Evolutionary conservation across 2,797 vertebrate genomes (phyloP).

Genomic region (Chrosomus eos): DNA sequence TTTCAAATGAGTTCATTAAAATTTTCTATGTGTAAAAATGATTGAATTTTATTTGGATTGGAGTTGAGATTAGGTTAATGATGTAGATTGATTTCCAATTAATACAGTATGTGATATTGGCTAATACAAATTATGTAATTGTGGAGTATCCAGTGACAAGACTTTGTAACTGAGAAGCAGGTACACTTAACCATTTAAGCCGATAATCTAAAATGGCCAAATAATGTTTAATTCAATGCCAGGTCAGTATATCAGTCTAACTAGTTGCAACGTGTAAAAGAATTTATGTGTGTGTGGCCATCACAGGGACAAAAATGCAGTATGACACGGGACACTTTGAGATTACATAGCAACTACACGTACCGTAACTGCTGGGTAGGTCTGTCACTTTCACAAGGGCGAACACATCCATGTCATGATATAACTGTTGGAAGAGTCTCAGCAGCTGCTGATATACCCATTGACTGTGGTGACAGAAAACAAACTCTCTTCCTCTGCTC

Average conservation of each 20-base stretch:
- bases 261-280: not conserved
- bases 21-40: constrained; percentile 27
- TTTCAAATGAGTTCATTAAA: constrained; percentile 7
- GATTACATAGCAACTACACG: not conserved
- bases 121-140: not conserved
- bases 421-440: constrained; percentile 65
- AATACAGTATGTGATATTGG: not conserved
- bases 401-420: constrained; percentile 64
- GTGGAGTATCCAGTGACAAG: not conserved
- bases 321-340: not conserved
- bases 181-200: not conserved
- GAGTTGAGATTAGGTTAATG: not conserved
- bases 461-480: constrained; percentile 63
- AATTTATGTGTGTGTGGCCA: not conserved
- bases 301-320: not conserved
- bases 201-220: not conserved
- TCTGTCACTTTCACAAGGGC: constrained; percentile 11
- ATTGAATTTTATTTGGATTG: not conserved
- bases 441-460: constrained; percentile 66
- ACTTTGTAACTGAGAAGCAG: not conserved
- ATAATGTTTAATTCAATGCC: not conserved
- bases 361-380: not conserved
- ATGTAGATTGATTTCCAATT: not conserved
- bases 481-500: constrained; percentile 44
- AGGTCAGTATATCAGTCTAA: not conserved